Evolutionary conservation across 1,140 invertebrate species (phyloP).

Genomic region (Drosophila sechellia): DNA sequence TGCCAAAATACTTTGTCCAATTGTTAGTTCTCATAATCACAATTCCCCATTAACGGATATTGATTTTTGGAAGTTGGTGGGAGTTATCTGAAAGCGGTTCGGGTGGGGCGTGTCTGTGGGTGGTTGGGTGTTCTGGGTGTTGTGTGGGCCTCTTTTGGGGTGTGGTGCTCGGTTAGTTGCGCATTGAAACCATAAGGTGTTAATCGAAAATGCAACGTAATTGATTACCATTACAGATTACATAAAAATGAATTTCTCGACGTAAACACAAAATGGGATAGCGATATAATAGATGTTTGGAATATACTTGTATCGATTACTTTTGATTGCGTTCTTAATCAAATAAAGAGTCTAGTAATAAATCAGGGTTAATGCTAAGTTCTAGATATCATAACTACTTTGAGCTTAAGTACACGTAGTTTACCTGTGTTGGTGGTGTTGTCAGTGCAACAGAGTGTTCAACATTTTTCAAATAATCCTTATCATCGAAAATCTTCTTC

Average conservation of each 20-base stretch:
- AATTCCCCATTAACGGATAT: constrained; percentile 26
- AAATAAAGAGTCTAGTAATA: constrained; percentile 49
- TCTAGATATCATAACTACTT: constrained; percentile 22
- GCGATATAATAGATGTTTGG: constrained; percentile 25
- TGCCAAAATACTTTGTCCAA: constrained; percentile 51
- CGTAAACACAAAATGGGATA: constrained; percentile 77
- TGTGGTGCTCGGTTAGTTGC: constrained; percentile 58
- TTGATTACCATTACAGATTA: constrained; percentile 59
- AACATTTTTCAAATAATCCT: constrained; percentile 92
- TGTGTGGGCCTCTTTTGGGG: constrained; percentile 19
- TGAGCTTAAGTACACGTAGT: constrained; percentile 65
- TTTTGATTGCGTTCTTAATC: constrained; percentile 27
- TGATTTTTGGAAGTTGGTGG: constrained; percentile 26
- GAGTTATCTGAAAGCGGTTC: constrained; percentile 45
- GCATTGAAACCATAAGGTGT: constrained; percentile 41
- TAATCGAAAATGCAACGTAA: constrained; percentile 44
- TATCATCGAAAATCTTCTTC: constrained; percentile 97
- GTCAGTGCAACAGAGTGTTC: constrained; percentile 84
- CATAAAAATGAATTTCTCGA: constrained; percentile 81
- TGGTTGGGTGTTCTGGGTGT: constrained; percentile 7
- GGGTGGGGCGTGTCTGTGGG: constrained; percentile 32
- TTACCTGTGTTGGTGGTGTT: constrained; percentile 84
- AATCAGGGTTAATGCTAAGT: constrained; percentile 48
- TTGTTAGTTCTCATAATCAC: constrained; percentile 34
- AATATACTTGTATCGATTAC: constrained; percentile 9